Percentiles rank a stretch among this genome's conserved stretches.
Conservation (phyloP, 2,888 invertebrate species). For the Malacosoma neustria region DNA sequence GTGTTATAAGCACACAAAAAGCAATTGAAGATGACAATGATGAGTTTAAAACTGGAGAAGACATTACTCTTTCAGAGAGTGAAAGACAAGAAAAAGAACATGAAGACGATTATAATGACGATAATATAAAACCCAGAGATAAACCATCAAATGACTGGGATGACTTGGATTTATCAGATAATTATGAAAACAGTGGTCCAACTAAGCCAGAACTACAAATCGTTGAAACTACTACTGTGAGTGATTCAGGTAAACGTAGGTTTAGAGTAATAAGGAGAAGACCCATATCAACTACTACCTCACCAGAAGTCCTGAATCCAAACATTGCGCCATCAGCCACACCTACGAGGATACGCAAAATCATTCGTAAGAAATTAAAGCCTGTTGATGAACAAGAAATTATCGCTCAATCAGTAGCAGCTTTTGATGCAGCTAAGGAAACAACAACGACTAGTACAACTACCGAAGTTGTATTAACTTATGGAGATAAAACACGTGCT, state of each 20-base stretch:
- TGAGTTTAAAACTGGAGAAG: constrained; percentile 40
- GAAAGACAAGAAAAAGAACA: constrained; percentile 66
- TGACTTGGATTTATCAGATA: background rate
- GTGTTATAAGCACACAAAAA: constrained; percentile 36
- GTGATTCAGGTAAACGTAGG: constrained; percentile 46
- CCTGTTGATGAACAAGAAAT: constrained; percentile 36
- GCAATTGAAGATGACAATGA: constrained; percentile 33
- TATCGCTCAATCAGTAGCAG: constrained; percentile 31
- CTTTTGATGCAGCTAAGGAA: constrained; percentile 23
- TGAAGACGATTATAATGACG: constrained; percentile 28
- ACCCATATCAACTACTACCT: constrained; percentile 34
- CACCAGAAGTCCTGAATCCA: constrained; percentile 17
- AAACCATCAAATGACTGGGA: background rate
- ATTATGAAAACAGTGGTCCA: constrained; percentile 17
- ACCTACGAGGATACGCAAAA: constrained; percentile 44
- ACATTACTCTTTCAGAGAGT: constrained; percentile 63
- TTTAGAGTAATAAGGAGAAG: constrained; percentile 51
- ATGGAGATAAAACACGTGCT: constrained; percentile 44
- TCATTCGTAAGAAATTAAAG: constrained; percentile 53
- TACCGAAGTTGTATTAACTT: constrained; percentile 38
- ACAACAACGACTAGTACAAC: constrained; percentile 24
- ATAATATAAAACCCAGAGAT: constrained; percentile 28
- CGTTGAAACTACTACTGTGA: constrained; percentile 37
- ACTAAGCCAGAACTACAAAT: constrained; percentile 20
- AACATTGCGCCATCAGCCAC: constrained; percentile 23